Percentiles rank a stretch among this genome's conserved stretches.
These are phyloP conservation scores for Mugil cephalus DNA, from an alignment of 2,113 vertebrate genomes.

Conservation along the genomic window DNA sequence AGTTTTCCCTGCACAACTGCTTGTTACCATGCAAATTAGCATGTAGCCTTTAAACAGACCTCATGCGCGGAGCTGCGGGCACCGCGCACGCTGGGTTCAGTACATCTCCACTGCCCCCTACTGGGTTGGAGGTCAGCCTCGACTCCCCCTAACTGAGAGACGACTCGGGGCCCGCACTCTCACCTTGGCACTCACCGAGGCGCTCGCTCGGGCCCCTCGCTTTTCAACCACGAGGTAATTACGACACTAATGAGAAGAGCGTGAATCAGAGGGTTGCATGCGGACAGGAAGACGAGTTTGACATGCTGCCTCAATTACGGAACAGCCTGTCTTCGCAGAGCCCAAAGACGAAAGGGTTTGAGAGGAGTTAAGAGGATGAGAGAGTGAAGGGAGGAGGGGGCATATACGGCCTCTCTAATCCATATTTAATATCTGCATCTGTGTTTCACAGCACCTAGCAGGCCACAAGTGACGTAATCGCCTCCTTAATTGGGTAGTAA, in stretches of 20 bases:
- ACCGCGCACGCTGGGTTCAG: conserved; percentile 28
- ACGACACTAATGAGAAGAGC: conserved; percentile 79
- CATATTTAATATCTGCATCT: conserved; percentile 79
- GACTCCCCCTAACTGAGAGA: conserved; percentile 45
- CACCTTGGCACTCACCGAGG: conserved; percentile 55
- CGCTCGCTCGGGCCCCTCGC: conserved; percentile 30
- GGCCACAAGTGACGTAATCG: conserved; percentile 59
- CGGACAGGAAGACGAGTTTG: conserved; percentile 72
- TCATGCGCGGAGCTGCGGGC: conserved; percentile 31
- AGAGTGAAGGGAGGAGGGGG: conserved; percentile 33
- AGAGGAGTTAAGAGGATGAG: conserved; percentile 65
- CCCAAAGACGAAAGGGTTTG: conserved; percentile 71
- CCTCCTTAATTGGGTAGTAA: conserved; percentile 65
- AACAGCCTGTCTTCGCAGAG: conserved; percentile 69
- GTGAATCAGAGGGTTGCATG: conserved; percentile 71
- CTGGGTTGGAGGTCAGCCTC: conserved; percentile 73
- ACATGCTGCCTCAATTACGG: conserved; percentile 77
- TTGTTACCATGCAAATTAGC: conserved; percentile 78
- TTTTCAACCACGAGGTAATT: conserved; percentile 70
- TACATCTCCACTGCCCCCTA: conserved; percentile 66
- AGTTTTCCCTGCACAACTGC: conserved; percentile 61
- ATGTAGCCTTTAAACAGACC: conserved; percentile 64
- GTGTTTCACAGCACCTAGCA: conserved; percentile 71
- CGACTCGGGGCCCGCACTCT: conserved; percentile 50
- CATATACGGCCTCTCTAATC: conserved; percentile 68